These are phyloP conservation scores for Urocynchramus pylzowi DNA, from an alignment of 2,113 vertebrate species.

Conservation along the genomic window DNA sequence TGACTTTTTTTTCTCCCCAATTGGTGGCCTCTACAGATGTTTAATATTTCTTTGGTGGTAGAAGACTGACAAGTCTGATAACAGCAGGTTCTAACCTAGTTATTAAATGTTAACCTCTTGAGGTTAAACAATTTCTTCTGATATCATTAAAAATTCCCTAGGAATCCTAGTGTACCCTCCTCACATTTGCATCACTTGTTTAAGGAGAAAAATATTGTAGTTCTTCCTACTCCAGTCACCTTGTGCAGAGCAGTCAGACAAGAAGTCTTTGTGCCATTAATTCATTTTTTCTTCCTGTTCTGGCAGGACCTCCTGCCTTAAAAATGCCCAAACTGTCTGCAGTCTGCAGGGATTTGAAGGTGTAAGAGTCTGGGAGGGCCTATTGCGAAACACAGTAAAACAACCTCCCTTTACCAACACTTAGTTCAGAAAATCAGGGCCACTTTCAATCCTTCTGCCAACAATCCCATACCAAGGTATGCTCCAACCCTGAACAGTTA, in stretches of 20 bases:
- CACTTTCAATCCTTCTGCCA: neutral
- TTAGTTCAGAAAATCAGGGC: neutral
- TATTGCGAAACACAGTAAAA: neutral
- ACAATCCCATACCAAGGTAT: neutral
- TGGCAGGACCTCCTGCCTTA: slow-evolving; percentile 73
- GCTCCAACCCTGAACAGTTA: neutral
- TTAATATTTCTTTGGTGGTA: neutral
- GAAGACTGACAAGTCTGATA: slow-evolving; percentile 1
- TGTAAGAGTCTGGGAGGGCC: too few species aligned
- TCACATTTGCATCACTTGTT: slow-evolving; percentile 66
- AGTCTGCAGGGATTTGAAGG: neutral
- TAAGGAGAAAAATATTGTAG: slow-evolving; percentile 74
- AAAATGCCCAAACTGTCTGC: neutral
- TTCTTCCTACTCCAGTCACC: slow-evolving; percentile 64
- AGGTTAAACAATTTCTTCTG: slow-evolving; percentile 69
- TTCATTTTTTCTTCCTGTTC: slow-evolving; percentile 79
- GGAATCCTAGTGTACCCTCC: slow-evolving; percentile 71
- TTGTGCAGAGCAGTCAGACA: slow-evolving; percentile 78
- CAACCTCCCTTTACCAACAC: neutral
- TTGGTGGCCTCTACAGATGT: neutral
- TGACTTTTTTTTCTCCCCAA: neutral
- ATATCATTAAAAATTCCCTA: slow-evolving; percentile 76
- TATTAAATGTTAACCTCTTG: slow-evolving; percentile 20
- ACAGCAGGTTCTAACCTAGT: slow-evolving; percentile 21
- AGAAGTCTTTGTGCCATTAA: slow-evolving; percentile 75